Percentiles rank a stretch among this genome's conserved stretches.
Evolutionary conservation across 2,888 invertebrate genomes (phyloP).

Genomic region (Pheosia tremula): DNA sequence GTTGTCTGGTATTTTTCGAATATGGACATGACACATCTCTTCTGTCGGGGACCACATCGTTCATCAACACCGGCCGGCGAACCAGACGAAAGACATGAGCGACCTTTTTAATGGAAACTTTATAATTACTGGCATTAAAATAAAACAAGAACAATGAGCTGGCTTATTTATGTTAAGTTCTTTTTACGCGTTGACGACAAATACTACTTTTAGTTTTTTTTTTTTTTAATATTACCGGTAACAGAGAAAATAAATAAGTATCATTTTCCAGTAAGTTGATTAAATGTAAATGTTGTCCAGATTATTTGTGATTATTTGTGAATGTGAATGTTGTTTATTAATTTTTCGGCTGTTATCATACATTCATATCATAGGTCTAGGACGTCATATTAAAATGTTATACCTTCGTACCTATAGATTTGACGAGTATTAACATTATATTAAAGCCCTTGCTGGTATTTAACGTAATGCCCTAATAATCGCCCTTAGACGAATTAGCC

Average conservation of each 20-base stretch:
- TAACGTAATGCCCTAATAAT: too few species aligned
- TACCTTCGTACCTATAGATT: too few species aligned
- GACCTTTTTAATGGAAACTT: constrained; percentile 28
- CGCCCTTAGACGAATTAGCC: too few species aligned
- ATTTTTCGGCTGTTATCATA: too few species aligned
- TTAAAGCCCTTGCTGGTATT: too few species aligned
- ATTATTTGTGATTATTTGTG: too few species aligned
- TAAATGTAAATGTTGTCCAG: too few species aligned
- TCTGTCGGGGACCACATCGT: neutral
- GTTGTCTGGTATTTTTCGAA: neutral
- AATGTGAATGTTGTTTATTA: too few species aligned
- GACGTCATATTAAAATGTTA: too few species aligned
- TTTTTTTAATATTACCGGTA: neutral
- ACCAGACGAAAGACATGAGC: constrained; percentile 8
- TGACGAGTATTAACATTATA: too few species aligned
- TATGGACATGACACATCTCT: neutral
- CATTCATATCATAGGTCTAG: too few species aligned
- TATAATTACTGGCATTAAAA: constrained; percentile 24
- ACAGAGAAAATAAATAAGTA: neutral
- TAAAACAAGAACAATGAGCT: constrained; percentile 20
- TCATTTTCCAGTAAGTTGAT: too few species aligned
- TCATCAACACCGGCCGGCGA: neutral
- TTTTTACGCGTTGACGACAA: constrained; percentile 16
- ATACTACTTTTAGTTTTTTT: neutral
- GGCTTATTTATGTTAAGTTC: constrained; percentile 18